Base-by-base conservation (phyloP, 2,797 vertebrate species). In the Petrocephalus sullivani region DNA sequence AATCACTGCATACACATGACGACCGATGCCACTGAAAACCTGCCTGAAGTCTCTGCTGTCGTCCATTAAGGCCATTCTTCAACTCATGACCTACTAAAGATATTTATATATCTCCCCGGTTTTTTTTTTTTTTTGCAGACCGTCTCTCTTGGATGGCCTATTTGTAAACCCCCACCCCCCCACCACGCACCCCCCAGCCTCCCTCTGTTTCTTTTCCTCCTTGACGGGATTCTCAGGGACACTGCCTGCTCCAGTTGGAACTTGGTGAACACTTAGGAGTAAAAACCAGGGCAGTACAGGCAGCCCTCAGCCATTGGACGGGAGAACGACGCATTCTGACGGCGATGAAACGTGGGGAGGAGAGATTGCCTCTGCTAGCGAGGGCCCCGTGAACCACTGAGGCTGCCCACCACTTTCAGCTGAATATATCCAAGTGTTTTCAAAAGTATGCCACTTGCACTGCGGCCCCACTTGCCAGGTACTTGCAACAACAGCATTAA, bases 21-120 rank as follows among this genome's bases (percentile, higher is more conserved):
- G n/a, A 67, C 46, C 5, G 10, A 49, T 64, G 57, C 19, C 57
- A 21, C 37, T 2, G 12, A 67, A 64, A 64, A 58, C 60, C 46
- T 85, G 37, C 28, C 84, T 61, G 88, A 88, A 54, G 16, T 57
- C 56, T 41, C 41, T 37, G 53, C 51, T 41, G 81, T 83, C 60
- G 88, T 86, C 90, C 86, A 56, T 16, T 0, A 16, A 8, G 91
- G 91, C 92, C 90, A 90, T 83, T 90, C 89, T 92, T 88, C 28
- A 91, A 93, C 92, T 92, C 82, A 88, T 49, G 95, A 94, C 95
- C 95, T 92, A 95, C 90, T 93, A 95, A 95, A 92, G 89, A 93
- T 95, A 95, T 95, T 95, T 94, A 93, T 96, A 95, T 88, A 90
- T 58, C 88, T 89, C 83, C 88, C 85, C 61, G 89, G 88, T 85